Base-by-base conservation (phyloP, 2,888 invertebrate genomes). In the Lasioglossum zephyrum region DNA sequence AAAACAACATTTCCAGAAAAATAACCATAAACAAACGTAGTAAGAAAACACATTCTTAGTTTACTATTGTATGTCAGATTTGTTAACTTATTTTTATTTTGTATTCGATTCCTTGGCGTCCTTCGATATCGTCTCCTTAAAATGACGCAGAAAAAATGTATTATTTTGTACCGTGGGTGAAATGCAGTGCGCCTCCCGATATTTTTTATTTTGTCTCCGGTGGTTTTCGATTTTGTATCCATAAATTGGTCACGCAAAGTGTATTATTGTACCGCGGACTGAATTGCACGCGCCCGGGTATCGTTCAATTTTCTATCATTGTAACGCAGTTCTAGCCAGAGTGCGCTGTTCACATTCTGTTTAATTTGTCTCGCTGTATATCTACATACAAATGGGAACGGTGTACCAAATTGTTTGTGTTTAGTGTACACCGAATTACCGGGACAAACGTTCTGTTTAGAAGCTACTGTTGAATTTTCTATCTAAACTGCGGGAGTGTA, bases 261-360 rank as follows among this genome's bases (percentile, higher is more conserved):
- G 63, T 36, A 31, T 36, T 63, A 31, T 31, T 63, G 63, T 2
- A 63, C 36, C 31, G 31, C 69, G 39, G 4, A 69, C 22, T 22
- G 22, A 39, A 69, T 69, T 69, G 9, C 8, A 39, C 4, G 39
- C 8, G 63, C 16, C 16, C 18, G 8, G 63, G 18, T 36, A 31
- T 36, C 63, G 63, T 69, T 39, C 36, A 69, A 69, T 36, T 69
- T 39, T 39, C 39, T 69, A 69, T 69, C 39, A 69, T 69, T 69
- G 69, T 69, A 69, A 69, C 39, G 39, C 69, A 36, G 39, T 39
- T 11, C 69, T 11, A 11, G 4, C 18, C 22, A 22, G 69, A 11
- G 69, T 9, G 18, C 69, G 22, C 22, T 22, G 39, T 36, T 22
- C 39, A 22, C 69, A 8, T 39, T 36, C 69, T 69, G 69, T 69